Percentiles rank a stretch among this genome's conserved stretches.
Conservation (phyloP, 2,888 invertebrate genomes). For the Galerucella calmariensis region DNA sequence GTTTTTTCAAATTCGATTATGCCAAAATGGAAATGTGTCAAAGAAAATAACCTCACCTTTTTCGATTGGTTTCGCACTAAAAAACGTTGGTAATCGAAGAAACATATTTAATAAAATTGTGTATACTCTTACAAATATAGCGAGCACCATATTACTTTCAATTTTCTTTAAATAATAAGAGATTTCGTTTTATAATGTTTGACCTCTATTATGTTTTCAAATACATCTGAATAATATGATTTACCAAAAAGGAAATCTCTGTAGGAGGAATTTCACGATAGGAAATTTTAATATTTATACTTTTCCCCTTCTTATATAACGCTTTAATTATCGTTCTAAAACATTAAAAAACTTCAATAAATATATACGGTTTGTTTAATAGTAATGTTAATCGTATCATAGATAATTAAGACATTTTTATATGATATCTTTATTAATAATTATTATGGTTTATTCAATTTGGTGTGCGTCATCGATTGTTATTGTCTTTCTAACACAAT, state of each 20-base stretch:
- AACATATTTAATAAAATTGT: conserved; percentile 40
- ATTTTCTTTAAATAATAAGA: conserved; percentile 15
- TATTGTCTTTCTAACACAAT: too few species aligned
- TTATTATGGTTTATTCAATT: too few species aligned
- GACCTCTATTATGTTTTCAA: conserved; percentile 19
- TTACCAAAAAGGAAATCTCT: conserved; percentile 38
- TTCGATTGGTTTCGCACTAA: conserved; percentile 38
- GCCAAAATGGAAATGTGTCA: conserved; percentile 11
- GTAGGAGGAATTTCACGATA: conserved; percentile 30
- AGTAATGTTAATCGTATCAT: too few species aligned
- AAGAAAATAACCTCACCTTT: conserved; percentile 45
- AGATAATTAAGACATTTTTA: too few species aligned
- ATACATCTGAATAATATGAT: conserved; percentile 27
- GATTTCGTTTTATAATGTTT: conserved; percentile 16
- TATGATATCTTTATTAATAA: too few species aligned
- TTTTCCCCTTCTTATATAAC: too few species aligned
- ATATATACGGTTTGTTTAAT: too few species aligned
- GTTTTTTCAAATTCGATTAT: conserved; percentile 23
- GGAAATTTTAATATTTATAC: too few species aligned
- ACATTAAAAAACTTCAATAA: too few species aligned
- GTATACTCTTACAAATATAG: conserved; percentile 30
- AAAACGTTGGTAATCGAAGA: conserved; percentile 42
- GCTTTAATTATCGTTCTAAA: too few species aligned
- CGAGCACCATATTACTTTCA: conserved; percentile 26
- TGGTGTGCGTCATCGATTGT: too few species aligned